Evolutionary conservation across 2,113 vertebrate genomes (phyloP).

Genomic region (Chloebia gouldiae): DNA sequence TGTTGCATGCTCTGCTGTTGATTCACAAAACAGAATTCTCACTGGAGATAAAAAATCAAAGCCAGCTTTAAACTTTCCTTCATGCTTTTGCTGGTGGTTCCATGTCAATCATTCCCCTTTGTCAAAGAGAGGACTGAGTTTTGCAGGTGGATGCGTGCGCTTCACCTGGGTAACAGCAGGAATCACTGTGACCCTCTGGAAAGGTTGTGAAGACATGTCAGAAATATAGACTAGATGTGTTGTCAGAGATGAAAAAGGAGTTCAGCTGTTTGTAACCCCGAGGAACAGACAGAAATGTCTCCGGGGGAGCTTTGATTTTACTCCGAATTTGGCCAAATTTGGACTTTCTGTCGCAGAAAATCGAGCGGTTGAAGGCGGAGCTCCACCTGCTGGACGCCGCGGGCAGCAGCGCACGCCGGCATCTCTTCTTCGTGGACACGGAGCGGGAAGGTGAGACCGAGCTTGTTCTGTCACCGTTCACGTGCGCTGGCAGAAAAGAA

Average conservation of each 20-base stretch:
- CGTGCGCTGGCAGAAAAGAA: too few relatives aligned
- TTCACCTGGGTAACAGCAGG: too few relatives aligned
- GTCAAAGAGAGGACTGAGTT: neutral
- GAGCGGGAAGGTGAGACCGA: conserved; percentile 79
- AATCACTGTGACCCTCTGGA: neutral
- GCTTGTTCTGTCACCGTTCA: neutral
- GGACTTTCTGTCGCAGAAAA: conserved; percentile 82
- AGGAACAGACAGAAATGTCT: neutral
- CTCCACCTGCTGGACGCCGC: conserved; percentile 92
- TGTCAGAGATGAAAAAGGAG: neutral
- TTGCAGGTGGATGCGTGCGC: neutral
- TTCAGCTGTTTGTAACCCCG: neutral
- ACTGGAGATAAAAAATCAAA: neutral
- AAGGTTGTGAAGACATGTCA: neutral
- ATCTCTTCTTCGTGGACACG: conserved; percentile 88
- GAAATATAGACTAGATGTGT: neutral
- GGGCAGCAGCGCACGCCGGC: conserved; percentile 79
- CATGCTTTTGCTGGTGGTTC: neutral
- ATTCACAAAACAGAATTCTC: neutral
- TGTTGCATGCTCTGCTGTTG: neutral
- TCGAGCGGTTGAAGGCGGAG: conserved; percentile 90
- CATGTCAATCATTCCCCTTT: neutral
- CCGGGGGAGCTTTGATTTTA: neutral
- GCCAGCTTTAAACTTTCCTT: neutral
- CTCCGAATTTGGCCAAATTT: rapidly evolving